A percentile compares a stretch with the other conserved stretches of the same genome.
phyloP scores from a whole-genome alignment of 1,140 invertebrate genomes.

The Mesaphorura yosii region DNA sequence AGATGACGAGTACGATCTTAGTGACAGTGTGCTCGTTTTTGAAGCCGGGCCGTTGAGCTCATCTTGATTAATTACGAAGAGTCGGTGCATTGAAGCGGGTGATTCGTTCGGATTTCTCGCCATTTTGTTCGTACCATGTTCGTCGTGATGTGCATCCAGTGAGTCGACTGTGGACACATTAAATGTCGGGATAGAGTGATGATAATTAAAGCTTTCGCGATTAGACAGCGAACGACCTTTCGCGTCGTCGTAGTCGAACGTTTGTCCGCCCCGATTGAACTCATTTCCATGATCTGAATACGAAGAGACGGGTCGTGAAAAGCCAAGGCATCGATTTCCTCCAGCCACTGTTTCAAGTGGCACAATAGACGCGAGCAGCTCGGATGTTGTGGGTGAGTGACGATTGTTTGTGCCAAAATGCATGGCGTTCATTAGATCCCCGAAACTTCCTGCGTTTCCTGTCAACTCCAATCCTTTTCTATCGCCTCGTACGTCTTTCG shows the following conservation, averaged over 20 bases:
- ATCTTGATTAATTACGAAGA: neutral
- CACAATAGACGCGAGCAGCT: conserved; percentile 48
- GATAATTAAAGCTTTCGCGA: too few relatives aligned
- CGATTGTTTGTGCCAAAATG: conserved; percentile 49
- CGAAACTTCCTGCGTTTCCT: conserved; percentile 47
- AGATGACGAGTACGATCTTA: conserved; percentile 9
- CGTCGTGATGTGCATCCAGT: neutral
- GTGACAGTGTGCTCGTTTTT: conserved; percentile 16
- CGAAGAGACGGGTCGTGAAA: neutral
- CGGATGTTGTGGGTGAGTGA: conserved; percentile 49
- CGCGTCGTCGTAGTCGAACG: too few relatives aligned
- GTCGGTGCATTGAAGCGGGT: neutral
- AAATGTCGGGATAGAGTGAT: neutral
- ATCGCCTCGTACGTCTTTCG: neutral
- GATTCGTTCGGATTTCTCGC: neutral
- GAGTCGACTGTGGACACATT: neutral
- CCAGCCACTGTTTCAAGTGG: conserved; percentile 55
- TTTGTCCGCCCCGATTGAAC: too few relatives aligned
- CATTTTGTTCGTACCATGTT: neutral
- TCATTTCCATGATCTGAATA: too few relatives aligned
- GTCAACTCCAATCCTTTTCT: neutral
- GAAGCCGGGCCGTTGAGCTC: neutral
- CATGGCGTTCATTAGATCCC: conserved; percentile 62
- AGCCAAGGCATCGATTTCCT: conserved; percentile 4
- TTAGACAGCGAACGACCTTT: too few relatives aligned